Conservation (phyloP, 2,113 vertebrate species). For the Grammomys surdaster region DNA sequence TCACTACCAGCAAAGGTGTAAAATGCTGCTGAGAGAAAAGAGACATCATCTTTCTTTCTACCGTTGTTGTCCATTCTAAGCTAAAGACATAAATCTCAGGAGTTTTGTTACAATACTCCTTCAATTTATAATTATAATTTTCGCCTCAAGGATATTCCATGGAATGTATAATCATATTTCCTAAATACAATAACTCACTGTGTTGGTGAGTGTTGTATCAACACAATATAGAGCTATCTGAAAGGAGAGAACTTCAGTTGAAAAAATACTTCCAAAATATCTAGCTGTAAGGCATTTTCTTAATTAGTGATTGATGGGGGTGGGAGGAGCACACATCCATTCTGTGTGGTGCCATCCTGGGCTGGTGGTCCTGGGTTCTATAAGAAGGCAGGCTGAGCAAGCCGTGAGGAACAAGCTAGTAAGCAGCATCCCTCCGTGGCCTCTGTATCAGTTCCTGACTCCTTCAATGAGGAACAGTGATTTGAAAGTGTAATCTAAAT, state of each 20-base stretch:
- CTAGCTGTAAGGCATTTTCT: neutral
- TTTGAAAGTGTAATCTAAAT: neutral
- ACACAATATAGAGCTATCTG: neutral
- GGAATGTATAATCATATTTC: neutral
- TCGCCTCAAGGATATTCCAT: neutral
- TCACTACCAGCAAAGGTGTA: neutral
- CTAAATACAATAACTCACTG: neutral
- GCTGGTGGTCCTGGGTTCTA: neutral
- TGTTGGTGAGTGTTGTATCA: neutral
- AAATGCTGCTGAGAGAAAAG: neutral
- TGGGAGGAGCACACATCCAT: accelerated
- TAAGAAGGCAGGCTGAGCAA: neutral
- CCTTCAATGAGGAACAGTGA: neutral
- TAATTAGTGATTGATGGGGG: neutral
- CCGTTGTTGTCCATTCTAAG: neutral
- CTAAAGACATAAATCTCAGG: neutral
- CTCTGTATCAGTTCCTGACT: neutral
- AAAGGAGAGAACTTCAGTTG: neutral
- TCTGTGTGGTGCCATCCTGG: no score
- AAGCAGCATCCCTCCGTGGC: neutral
- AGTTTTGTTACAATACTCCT: neutral
- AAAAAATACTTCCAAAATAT: neutral
- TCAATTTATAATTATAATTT: neutral
- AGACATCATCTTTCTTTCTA: neutral
- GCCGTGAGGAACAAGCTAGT: neutral